phyloP scores from a whole-genome alignment of 2,113 vertebrate species.

The Nannobrachium achirus region DNA sequence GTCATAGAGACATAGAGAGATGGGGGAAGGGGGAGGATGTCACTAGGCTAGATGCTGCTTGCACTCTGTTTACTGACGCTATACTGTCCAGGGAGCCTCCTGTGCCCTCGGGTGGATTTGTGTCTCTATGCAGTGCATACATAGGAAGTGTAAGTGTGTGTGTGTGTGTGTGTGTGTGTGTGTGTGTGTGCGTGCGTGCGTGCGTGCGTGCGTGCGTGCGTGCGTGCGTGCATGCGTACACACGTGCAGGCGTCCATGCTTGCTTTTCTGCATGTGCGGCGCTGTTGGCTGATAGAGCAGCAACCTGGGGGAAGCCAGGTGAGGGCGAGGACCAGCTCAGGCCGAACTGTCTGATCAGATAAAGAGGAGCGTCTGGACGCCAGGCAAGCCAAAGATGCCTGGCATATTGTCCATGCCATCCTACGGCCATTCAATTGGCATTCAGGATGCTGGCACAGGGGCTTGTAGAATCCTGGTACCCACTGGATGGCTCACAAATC shows the following conservation, averaged over 20 bases:
- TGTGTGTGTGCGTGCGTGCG: not conserved
- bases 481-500: conserved; percentile 59
- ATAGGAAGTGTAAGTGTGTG: conserved; percentile 25
- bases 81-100: conserved; percentile 29
- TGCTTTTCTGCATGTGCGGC: too few species aligned
- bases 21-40: conserved; percentile 43
- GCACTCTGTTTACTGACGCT: conserved; percentile 72
- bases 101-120: conserved; percentile 41
- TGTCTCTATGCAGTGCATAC: conserved; percentile 23
- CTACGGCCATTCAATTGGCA: conserved; percentile 74
- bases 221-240: not conserved
- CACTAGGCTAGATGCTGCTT: conserved; percentile 34
- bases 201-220: not conserved
- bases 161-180: conserved; percentile 51
- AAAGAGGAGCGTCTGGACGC: conserved; percentile 73
- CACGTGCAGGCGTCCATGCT: not conserved
- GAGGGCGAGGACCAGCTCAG: conserved; percentile 50
- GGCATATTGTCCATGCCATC: conserved; percentile 62
- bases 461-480: conserved; percentile 57
- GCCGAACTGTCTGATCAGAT: conserved; percentile 77
- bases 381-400: conserved; percentile 64
- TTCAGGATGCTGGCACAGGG: conserved; percentile 64
- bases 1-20: conserved; percentile 50
- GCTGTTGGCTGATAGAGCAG: not conserved
- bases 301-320: not conserved